Evolutionary conservation across 2,797 vertebrate species (phyloP), one percentile per base, ranked within the genome.

Genomic region (Coilia nasus): DNA sequence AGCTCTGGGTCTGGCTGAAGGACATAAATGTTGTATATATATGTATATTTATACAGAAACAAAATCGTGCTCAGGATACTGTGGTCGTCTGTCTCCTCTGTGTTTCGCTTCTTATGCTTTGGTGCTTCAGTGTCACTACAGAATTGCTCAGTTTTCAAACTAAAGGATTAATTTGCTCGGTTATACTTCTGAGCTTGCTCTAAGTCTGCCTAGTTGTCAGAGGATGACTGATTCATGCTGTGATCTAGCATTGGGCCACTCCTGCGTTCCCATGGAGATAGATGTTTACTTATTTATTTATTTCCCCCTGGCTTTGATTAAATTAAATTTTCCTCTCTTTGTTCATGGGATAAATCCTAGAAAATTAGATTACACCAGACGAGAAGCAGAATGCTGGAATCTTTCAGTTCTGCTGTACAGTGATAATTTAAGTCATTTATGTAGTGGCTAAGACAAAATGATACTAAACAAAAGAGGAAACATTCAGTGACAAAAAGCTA

Each of bases 251-350:
- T 44, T 78, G 71, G 71, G 21, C 71, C 35, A 78, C 71, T 71
- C 64, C 64, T 44, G 67, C 15, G 67, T 75, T 75, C 67, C 71
- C 71, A 78, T 78, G 71, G 71, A 78, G 71, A 78, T 78, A 78
- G 31, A 78, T 44, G 71, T 78, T 19, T 78, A 41, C 6, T 78
- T 44, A 78, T 78, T 78, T 78, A 78, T 78, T 78, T 78, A 78
- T 44, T 41, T 78, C 6, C 17, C 31, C 28, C 64, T 71, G 64
- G 1, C 64, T 35, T 78, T 78, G 71, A 78, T 41, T 41, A 78
- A 78, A 78, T 44, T 31, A 44, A 78, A 78, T 44, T 78, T 17
- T 19, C 71, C 71, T 11, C 17, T 78, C 31, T 41, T 78, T 44
- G 67, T 78, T 78, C 35, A 78, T 78, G 71, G 35, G 35, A 44